Percentiles rank a stretch among this genome's conserved stretches.
Evolutionary conservation across 2,888 invertebrate species (phyloP).

Genomic region (Ligdia adustata): DNA sequence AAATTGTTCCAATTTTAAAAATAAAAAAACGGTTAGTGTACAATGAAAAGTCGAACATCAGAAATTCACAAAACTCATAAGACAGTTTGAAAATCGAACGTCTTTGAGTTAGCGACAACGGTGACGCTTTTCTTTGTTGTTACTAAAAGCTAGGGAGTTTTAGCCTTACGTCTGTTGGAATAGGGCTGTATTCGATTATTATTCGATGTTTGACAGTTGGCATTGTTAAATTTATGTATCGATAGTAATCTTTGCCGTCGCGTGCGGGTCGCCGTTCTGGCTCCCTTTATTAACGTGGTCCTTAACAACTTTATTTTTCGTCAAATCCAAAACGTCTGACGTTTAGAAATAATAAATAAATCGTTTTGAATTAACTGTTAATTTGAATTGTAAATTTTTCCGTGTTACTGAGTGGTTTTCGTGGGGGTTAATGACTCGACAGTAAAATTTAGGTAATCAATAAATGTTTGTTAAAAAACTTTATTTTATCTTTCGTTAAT

Average conservation of each 20-base stretch:
- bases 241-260: conserved; percentile 70
- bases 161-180: conserved; percentile 28
- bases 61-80: conserved; percentile 23
- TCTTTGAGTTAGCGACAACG: conserved; percentile 42
- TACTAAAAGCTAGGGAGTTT: conserved; percentile 14
- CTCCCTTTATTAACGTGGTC: conserved; percentile 54
- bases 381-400: conserved; percentile 73
- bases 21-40: conserved; percentile 17
- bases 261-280: conserved; percentile 59
- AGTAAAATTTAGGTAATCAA: no score
- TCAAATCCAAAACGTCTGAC: conserved; percentile 60
- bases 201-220: conserved; percentile 45
- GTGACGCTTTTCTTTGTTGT: conserved; percentile 29
- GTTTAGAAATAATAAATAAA: conserved; percentile 59
- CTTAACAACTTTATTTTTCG: conserved; percentile 76
- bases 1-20: conserved; percentile 11
- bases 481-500: no score
- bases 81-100: conserved; percentile 59
- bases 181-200: conserved; percentile 47
- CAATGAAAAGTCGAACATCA: conserved; percentile 24
- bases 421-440: neutral
- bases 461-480: no score
- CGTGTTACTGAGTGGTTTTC: conserved; percentile 44
- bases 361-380: conserved; percentile 57
- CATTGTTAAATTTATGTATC: conserved; percentile 56